Conservation (phyloP, 2,888 invertebrate genomes). For the Papilio demoleus region DNA sequence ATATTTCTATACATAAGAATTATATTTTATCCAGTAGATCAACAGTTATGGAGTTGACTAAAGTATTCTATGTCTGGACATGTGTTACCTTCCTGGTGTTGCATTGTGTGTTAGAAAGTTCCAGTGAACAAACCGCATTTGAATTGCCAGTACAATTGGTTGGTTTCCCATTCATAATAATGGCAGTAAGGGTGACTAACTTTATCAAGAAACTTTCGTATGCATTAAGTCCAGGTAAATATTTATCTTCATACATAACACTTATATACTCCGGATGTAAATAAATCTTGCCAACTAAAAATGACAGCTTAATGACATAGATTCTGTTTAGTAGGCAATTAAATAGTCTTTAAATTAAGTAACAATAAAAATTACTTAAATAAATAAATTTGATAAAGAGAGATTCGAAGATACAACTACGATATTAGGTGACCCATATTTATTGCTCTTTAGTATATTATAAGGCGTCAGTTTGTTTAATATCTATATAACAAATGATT, state of each 20-base stretch:
- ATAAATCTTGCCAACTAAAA: no score
- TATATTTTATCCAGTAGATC: neutral
- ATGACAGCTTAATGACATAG: no score
- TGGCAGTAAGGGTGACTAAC: conserved; percentile 91
- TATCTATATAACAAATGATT: no score
- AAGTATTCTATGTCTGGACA: conserved; percentile 68
- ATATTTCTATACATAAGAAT: neutral
- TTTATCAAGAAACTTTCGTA: conserved; percentile 93
- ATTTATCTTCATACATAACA: neutral
- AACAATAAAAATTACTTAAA: no score
- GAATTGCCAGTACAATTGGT: conserved; percentile 92
- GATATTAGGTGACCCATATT: no score
- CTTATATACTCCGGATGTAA: no score
- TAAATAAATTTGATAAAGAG: no score
- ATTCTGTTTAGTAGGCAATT: no score
- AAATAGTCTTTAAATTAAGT: no score
- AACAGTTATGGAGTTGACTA: conserved; percentile 65
- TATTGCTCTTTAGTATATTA: no score
- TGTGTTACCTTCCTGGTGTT: conserved; percentile 64
- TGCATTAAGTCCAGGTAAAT: conserved; percentile 91
- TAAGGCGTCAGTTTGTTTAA: no score
- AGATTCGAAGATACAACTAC: no score
- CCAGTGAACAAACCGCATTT: conserved; percentile 82
- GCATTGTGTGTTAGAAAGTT: conserved; percentile 66
- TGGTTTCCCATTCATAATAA: conserved; percentile 92